These are phyloP conservation scores for human DNA, from an alignment of 2,113 vertebrate genomes.

Conservation along the genomic window GRCh38 chr16:60075001-60075500, in stretches of 20 bases:
- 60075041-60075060: not conserved
- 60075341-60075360: not conserved
- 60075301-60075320: not conserved
- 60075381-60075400: not conserved
- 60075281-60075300: not conserved
- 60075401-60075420: not conserved
- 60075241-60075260: not conserved
- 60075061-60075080: not conserved
- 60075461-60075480: too few relatives aligned
- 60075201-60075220: not conserved
- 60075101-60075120: not conserved
- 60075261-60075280: not conserved
- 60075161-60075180: not conserved
- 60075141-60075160: not conserved
- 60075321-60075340: not conserved
- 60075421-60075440: not conserved
- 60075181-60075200: not conserved
- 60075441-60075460: too few relatives aligned
- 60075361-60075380: not conserved
- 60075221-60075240: not conserved
- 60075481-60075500: too few relatives aligned
- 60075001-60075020: conserved; percentile 51
- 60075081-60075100: not conserved
- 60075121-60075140: not conserved
- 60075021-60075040: not conserved